Conservation (phyloP, 2,113 vertebrate genomes). For the Mellivora capensis region DNA sequence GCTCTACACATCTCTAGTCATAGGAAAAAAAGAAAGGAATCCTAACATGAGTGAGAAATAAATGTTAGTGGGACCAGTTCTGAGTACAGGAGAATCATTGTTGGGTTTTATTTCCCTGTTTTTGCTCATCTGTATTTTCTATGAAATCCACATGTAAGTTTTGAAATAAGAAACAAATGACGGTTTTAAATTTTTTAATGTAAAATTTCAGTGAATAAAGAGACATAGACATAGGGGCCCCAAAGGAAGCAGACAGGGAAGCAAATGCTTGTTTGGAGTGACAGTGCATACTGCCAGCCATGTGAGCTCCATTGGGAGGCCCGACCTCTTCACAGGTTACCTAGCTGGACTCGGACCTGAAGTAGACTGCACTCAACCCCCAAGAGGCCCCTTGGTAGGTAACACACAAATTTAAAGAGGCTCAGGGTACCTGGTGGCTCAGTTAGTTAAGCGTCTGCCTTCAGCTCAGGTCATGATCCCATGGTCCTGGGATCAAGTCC, state of each 20-base stretch:
- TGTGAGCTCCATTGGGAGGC: fast-evolving
- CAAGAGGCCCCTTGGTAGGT: background rate
- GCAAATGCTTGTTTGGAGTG: fast-evolving
- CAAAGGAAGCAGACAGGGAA: too few relatives aligned
- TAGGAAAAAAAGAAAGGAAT: background rate
- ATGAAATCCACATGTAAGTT: background rate
- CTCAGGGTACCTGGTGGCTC: too few relatives aligned
- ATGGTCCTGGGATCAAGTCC: too few relatives aligned
- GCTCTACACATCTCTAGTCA: background rate
- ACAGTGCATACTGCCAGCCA: fast-evolving
- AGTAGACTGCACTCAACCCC: background rate
- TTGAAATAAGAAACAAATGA: background rate
- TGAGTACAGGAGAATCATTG: background rate
- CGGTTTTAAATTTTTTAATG: background rate
- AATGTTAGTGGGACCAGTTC: background rate
- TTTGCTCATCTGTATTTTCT: background rate
- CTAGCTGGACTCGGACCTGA: background rate
- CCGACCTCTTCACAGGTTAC: fast-evolving
- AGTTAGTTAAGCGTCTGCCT: too few relatives aligned
- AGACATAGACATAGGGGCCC: background rate
- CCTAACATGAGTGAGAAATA: background rate
- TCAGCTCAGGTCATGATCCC: too few relatives aligned
- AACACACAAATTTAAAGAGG: background rate
- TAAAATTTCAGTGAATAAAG: background rate
- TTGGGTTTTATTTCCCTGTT: background rate